Conservation (phyloP, 1,140 invertebrate species). For the Lycorma delicatula region DNA sequence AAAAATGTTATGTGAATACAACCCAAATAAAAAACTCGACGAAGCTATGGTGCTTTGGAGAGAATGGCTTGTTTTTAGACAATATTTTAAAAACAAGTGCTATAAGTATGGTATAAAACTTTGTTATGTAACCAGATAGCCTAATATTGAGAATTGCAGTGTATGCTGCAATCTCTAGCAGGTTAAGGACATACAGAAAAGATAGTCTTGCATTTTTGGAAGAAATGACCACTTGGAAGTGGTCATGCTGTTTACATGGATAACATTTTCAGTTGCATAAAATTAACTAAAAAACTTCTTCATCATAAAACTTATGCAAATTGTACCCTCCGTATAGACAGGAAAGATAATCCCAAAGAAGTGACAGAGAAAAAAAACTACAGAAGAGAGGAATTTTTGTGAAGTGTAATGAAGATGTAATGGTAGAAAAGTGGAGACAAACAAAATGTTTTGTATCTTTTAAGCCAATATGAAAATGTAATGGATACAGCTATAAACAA, state of each 20-base stretch:
- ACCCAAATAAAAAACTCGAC: slow-evolving; percentile 23
- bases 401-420: slow-evolving; percentile 35
- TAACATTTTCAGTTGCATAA: slow-evolving; percentile 37
- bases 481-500: neutral
- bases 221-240: neutral
- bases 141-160: slow-evolving; percentile 10
- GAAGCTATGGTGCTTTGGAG: slow-evolving; percentile 31
- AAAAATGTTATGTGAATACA: neutral
- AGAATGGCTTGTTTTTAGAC: slow-evolving; percentile 31
- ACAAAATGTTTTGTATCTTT: slow-evolving; percentile 20
- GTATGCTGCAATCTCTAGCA: slow-evolving; percentile 10
- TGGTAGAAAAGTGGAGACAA: slow-evolving; percentile 38
- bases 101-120: slow-evolving; percentile 34
- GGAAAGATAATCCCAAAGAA: slow-evolving; percentile 34
- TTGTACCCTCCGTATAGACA: slow-evolving; percentile 37
- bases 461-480: slow-evolving; percentile 10
- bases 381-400: slow-evolving; percentile 31
- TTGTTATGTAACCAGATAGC: slow-evolving; percentile 26
- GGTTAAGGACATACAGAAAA: neutral
- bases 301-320: slow-evolving; percentile 39
- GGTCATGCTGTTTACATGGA: slow-evolving; percentile 23
- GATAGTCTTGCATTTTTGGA: neutral
- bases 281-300: slow-evolving; percentile 37
- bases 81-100: slow-evolving; percentile 31
- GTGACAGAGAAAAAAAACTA: slow-evolving; percentile 33